These are phyloP conservation scores for Clostera curtula DNA, from an alignment of 2,888 invertebrate genomes.

Conservation along the genomic window DNA sequence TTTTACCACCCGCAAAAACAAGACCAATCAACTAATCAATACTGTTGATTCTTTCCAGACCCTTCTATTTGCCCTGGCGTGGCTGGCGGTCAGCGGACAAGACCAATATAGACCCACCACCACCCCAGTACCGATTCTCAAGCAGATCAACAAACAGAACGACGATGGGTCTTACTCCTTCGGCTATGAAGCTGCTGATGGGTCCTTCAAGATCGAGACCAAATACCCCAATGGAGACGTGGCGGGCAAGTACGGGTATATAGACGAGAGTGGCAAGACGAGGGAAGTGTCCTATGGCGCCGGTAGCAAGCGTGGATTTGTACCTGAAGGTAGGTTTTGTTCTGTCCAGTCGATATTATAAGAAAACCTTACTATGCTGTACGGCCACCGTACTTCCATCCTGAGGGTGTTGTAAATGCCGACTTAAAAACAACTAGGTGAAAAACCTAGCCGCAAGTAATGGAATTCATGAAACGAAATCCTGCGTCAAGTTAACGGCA, in stretches of 20 bases:
- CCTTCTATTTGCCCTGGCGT: slow-evolving; percentile 27
- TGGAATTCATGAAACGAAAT: too few relatives aligned
- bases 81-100: slow-evolving; percentile 40
- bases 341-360: too few relatives aligned
- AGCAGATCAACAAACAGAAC: slow-evolving; percentile 89
- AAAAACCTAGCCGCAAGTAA: too few relatives aligned
- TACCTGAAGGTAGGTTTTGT: slow-evolving; percentile 84
- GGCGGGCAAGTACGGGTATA: slow-evolving; percentile 92
- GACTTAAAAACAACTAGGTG: too few relatives aligned
- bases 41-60: slow-evolving; percentile 25
- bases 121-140: slow-evolving; percentile 86
- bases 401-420: too few relatives aligned
- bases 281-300: slow-evolving; percentile 92
- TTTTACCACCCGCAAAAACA: slow-evolving; percentile 4
- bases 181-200: slow-evolving; percentile 91
- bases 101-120: slow-evolving; percentile 76
- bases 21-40: slow-evolving; percentile 4
- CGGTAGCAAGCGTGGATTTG: slow-evolving; percentile 85
- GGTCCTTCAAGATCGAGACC: slow-evolving; percentile 90
- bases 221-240: slow-evolving; percentile 89
- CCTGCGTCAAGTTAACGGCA: too few relatives aligned
- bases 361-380: too few relatives aligned
- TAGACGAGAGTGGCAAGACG: slow-evolving; percentile 83
- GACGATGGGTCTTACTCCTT: slow-evolving; percentile 92
- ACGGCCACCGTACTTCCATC: too few relatives aligned